phyloP scores from a whole-genome alignment of 2,113 vertebrate genomes.

The Trichomycterus rosablanca region DNA sequence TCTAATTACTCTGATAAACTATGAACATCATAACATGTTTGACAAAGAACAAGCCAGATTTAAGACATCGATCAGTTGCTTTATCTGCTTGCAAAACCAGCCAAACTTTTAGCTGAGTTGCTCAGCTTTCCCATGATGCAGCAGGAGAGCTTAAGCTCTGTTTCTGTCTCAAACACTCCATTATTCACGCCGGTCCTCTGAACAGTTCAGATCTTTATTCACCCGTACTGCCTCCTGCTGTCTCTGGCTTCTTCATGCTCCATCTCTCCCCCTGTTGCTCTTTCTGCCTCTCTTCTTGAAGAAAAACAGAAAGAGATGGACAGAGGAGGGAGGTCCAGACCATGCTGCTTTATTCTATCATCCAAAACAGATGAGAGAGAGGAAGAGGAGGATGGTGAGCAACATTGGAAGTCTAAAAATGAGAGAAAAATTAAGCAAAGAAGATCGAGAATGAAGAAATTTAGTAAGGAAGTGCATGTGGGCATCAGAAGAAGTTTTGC shows the following conservation, averaged over 20 bases:
- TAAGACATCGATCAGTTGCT: too few species aligned
- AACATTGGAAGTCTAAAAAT: constrained; percentile 1
- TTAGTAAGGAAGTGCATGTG: background rate
- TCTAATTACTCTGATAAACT: too few species aligned
- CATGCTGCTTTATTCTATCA: constrained; percentile 59
- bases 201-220: constrained; percentile 62
- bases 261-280: constrained; percentile 53
- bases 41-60: too few species aligned
- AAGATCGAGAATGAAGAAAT: background rate
- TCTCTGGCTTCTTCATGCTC: constrained; percentile 39
- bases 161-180: constrained; percentile 46
- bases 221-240: constrained; percentile 65
- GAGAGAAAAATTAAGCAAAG: constrained; percentile 4
- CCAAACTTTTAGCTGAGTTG: too few species aligned
- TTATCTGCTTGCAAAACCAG: too few species aligned
- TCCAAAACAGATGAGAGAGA: background rate
- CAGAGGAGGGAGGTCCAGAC: constrained; percentile 59
- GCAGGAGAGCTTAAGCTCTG: constrained; percentile 14
- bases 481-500: constrained; percentile 37
- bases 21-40: too few species aligned
- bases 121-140: background rate
- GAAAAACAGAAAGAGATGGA: constrained; percentile 56
- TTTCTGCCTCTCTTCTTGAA: constrained; percentile 57
- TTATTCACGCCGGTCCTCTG: constrained; percentile 46
- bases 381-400: constrained; percentile 2